Percentiles rank a stretch among this genome's conserved stretches.
Evolutionary conservation across 2,113 vertebrate species (phyloP).

Genomic region (Dasyornis broadbenti): DNA sequence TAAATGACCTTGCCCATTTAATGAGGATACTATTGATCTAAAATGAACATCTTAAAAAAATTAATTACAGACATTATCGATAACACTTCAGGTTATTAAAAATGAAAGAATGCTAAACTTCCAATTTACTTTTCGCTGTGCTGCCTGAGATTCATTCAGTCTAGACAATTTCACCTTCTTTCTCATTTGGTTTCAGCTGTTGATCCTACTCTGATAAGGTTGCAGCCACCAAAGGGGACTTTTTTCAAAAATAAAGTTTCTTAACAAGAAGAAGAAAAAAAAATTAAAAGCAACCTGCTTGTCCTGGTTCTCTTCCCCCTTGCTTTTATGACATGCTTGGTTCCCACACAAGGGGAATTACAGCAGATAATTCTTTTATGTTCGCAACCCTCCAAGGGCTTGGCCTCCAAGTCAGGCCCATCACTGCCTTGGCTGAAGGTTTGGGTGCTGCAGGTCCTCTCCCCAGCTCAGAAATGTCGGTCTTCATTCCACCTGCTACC

Average conservation of each 20-base stretch:
- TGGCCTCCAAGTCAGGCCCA: neutral
- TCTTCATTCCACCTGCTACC: neutral
- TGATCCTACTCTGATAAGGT: neutral
- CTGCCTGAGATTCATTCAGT: neutral
- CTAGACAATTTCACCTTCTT: constrained; percentile 46
- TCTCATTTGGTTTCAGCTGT: constrained; percentile 31
- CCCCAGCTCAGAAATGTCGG: neutral
- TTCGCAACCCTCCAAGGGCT: neutral
- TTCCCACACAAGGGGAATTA: neutral
- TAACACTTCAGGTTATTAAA: constrained; percentile 30
- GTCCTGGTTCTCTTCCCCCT: neutral
- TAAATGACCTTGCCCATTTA: neutral
- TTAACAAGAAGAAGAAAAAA: neutral
- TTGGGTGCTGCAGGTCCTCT: neutral
- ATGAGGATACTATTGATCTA: neutral
- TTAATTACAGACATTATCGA: neutral
- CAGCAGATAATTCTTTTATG: neutral
- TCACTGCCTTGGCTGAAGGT: neutral
- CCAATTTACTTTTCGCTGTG: neutral
- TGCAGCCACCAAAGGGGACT: neutral
- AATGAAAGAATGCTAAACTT: constrained; percentile 17
- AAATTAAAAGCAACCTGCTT: neutral
- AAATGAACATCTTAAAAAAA: constrained; percentile 13
- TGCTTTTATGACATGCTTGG: neutral
- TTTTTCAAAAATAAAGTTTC: neutral